These are phyloP conservation scores for Colostygia pectinataria DNA, from an alignment of 2,888 invertebrate genomes.

Conservation along the genomic window DNA sequence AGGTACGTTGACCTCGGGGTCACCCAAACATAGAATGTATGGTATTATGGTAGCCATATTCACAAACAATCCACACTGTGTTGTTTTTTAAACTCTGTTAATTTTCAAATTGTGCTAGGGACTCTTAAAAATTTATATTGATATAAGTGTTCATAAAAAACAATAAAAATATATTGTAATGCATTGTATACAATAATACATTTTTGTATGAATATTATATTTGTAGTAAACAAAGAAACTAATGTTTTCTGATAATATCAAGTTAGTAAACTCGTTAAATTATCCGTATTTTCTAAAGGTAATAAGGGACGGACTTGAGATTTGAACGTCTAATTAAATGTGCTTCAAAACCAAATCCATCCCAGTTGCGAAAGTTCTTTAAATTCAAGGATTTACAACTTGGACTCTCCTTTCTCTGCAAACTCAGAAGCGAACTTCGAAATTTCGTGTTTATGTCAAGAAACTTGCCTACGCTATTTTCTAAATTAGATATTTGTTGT, in stretches of 20 bases:
- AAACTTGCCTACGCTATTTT: too few relatives aligned
- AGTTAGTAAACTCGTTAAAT: background rate
- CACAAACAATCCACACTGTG: background rate
- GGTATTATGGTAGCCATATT: background rate
- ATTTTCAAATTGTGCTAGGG: too few relatives aligned
- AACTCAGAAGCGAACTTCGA: constrained; percentile 12
- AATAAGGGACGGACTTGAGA: background rate
- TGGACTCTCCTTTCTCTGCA: constrained; percentile 8
- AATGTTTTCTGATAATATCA: too few relatives aligned
- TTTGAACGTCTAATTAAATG: constrained; percentile 17
- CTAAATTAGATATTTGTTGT: too few relatives aligned
- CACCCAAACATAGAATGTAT: background rate
- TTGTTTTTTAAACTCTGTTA: too few relatives aligned
- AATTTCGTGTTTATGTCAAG: constrained; percentile 7
- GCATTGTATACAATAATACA: too few relatives aligned
- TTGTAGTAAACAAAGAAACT: too few relatives aligned
- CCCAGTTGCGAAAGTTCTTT: constrained; percentile 17
- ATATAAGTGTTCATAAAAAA: too few relatives aligned
- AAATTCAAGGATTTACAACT: constrained; percentile 20
- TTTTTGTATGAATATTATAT: too few relatives aligned
- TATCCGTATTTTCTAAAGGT: constrained; percentile 4
- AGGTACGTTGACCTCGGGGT: constrained; percentile 4
- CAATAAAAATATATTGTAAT: too few relatives aligned
- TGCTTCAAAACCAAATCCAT: constrained; percentile 23
- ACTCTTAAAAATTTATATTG: too few relatives aligned